A percentile compares a stretch with the other conserved stretches of the same genome.
Conservation (phyloP, 2,797 vertebrate genomes). For the Morus bassanus region DNA sequence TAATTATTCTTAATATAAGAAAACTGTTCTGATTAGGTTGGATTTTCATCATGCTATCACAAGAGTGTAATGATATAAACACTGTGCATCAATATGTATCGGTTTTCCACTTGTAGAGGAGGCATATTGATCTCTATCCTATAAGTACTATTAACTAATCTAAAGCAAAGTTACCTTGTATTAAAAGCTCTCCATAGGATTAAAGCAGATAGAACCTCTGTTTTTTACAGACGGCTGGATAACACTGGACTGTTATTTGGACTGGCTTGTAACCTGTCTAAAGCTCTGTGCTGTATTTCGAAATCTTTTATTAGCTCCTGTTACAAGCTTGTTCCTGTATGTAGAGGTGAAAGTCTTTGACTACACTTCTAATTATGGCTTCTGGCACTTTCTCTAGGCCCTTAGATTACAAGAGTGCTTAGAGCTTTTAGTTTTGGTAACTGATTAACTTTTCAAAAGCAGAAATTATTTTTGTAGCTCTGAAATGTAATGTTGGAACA, state of each 20-base stretch:
- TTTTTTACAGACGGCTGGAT: not conserved
- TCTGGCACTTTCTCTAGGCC: not conserved
- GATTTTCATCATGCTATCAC: not conserved
- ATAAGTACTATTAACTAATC: not conserved
- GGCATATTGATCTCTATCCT: not conserved
- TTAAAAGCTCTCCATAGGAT: not conserved
- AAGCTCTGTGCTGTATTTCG: not conserved
- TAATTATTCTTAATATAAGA: not conserved
- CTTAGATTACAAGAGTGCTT: not conserved
- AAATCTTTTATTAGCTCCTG: not conserved
- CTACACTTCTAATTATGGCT: not conserved
- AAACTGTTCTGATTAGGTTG: not conserved
- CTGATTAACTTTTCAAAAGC: not conserved
- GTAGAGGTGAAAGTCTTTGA: not conserved
- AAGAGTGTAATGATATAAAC: not conserved
- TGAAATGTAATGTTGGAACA: not conserved
- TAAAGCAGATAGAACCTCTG: not conserved
- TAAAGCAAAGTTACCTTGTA: not conserved
- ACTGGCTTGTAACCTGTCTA: not conserved
- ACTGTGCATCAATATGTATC: not conserved
- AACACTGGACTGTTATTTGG: not conserved
- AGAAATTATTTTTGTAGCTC: not conserved
- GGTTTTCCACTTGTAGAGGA: not conserved
- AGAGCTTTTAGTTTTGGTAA: not conserved
- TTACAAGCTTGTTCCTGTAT: not conserved